Evolutionary conservation across 2,797 vertebrate species (phyloP).

Genomic region (Sebastes alutus): DNA sequence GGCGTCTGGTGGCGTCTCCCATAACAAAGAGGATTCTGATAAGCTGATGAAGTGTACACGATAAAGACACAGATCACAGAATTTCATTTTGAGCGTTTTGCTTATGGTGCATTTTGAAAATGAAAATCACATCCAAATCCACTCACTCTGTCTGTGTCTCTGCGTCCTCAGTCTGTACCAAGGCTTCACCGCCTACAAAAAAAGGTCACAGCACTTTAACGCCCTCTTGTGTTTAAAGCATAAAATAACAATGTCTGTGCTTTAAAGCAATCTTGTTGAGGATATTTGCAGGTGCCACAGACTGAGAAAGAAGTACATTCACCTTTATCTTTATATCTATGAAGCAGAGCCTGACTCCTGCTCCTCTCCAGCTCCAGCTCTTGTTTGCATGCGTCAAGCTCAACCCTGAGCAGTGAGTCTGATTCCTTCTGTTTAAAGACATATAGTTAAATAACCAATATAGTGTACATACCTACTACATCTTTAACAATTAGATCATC

Average conservation of each 20-base stretch:
- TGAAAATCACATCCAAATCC: slow-evolving; percentile 37
- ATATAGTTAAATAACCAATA: not conserved
- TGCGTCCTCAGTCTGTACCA: slow-evolving; percentile 43
- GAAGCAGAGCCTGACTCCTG: slow-evolving; percentile 46
- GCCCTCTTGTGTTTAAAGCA: slow-evolving; percentile 52
- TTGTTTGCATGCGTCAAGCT: slow-evolving; percentile 67
- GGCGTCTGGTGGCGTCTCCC: slow-evolving; percentile 14
- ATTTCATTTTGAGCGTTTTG: slow-evolving; percentile 39
- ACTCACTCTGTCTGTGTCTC: slow-evolving; percentile 67
- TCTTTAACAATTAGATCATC: not conserved
- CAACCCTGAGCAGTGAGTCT: slow-evolving; percentile 44
- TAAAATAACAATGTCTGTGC: not conserved
- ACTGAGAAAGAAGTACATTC: not conserved
- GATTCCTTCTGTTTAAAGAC: slow-evolving; percentile 46
- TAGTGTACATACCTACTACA: not conserved
- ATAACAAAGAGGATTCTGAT: slow-evolving; percentile 48
- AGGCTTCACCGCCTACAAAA: slow-evolving; percentile 45
- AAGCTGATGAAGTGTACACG: slow-evolving; percentile 36
- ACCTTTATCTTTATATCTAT: slow-evolving; percentile 42
- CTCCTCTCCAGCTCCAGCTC: slow-evolving; percentile 69
- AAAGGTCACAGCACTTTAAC: slow-evolving; percentile 29
- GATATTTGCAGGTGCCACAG: not conserved
- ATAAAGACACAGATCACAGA: slow-evolving; percentile 26
- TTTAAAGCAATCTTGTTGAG: not conserved
- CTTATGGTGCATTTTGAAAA: slow-evolving; percentile 19